Conservation (phyloP, 2,888 invertebrate species). For the Salpingus planirostris region DNA sequence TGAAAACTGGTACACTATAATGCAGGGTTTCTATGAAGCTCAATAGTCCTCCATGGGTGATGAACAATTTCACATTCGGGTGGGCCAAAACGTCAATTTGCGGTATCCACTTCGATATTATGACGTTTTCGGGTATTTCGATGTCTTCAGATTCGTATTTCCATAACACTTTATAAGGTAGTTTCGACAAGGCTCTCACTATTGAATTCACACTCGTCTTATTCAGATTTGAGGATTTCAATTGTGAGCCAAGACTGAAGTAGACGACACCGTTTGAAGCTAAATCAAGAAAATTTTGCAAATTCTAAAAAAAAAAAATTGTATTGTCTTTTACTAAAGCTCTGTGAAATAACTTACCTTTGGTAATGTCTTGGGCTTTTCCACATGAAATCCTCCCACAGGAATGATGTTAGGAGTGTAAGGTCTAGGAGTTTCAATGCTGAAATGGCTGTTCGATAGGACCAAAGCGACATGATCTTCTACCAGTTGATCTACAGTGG, state of each 20-base stretch:
- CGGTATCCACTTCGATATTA: slow-evolving; percentile 55
- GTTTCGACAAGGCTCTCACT: slow-evolving; percentile 44
- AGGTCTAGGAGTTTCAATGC: slow-evolving; percentile 27
- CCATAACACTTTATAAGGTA: slow-evolving; percentile 56
- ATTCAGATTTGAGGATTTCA: slow-evolving; percentile 19
- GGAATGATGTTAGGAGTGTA: slow-evolving; percentile 30
- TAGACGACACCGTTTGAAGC: slow-evolving; percentile 24
- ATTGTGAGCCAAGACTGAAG: slow-evolving; percentile 26
- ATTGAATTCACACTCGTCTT: slow-evolving; percentile 13
- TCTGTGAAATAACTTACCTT: too few relatives aligned
- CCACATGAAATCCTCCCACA: slow-evolving; percentile 30
- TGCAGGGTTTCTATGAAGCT: slow-evolving; percentile 48
- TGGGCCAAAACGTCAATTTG: slow-evolving; percentile 45
- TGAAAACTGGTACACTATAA: slow-evolving; percentile 44
- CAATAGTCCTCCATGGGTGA: slow-evolving; percentile 52
- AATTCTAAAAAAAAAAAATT: too few relatives aligned
- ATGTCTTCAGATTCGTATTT: slow-evolving; percentile 50
- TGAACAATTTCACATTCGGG: slow-evolving; percentile 47
- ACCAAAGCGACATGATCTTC: slow-evolving; percentile 25
- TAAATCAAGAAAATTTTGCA: slow-evolving; percentile 19
- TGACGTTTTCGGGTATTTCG: slow-evolving; percentile 48
- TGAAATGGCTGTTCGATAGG: slow-evolving; percentile 27
- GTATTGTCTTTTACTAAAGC: too few relatives aligned
- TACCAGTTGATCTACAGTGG: slow-evolving; percentile 19
- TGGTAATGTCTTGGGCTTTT: slow-evolving; percentile 18